Conservation (phyloP, 2,797 vertebrate genomes). For the Sebastolobus alascanus region DNA sequence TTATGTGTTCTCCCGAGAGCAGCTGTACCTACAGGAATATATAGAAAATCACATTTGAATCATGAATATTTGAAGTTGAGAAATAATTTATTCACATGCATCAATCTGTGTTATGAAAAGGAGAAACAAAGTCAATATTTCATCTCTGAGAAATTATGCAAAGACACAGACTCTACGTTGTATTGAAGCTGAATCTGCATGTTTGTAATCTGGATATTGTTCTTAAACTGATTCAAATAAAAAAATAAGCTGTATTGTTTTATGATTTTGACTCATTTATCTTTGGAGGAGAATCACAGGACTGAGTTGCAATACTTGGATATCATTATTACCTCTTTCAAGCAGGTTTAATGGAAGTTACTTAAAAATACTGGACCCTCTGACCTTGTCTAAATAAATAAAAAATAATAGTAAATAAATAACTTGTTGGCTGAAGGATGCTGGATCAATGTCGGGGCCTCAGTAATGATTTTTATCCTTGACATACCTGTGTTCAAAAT, state of each 20-base stretch:
- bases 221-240: slow-evolving; percentile 29
- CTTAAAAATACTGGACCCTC: slow-evolving; percentile 26
- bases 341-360: slow-evolving; percentile 5
- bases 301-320: background rate
- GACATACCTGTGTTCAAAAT: slow-evolving; percentile 38
- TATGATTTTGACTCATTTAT: slow-evolving; percentile 6
- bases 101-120: slow-evolving; percentile 68
- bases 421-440: slow-evolving; percentile 63
- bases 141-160: slow-evolving; percentile 57
- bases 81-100: slow-evolving; percentile 70
- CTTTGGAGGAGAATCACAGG: slow-evolving; percentile 9
- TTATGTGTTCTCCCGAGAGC: slow-evolving; percentile 71
- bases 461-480: slow-evolving; percentile 43
- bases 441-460: slow-evolving; percentile 57
- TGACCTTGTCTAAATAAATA: slow-evolving; percentile 68
- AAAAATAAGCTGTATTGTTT: slow-evolving; percentile 13
- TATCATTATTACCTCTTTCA: background rate
- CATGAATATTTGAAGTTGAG: slow-evolving; percentile 76
- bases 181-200: slow-evolving; percentile 61
- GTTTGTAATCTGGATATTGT: slow-evolving; percentile 43
- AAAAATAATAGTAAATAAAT: slow-evolving; percentile 62
- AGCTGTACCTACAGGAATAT: slow-evolving; percentile 59
- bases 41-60: slow-evolving; percentile 71
- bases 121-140: slow-evolving; percentile 72
- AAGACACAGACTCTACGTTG: slow-evolving; percentile 16